Percentiles rank a stretch among this genome's conserved stretches.
These are phyloP conservation scores for Alfaro cultratus DNA, from an alignment of 2,797 vertebrate genomes.

Conservation along the genomic window DNA sequence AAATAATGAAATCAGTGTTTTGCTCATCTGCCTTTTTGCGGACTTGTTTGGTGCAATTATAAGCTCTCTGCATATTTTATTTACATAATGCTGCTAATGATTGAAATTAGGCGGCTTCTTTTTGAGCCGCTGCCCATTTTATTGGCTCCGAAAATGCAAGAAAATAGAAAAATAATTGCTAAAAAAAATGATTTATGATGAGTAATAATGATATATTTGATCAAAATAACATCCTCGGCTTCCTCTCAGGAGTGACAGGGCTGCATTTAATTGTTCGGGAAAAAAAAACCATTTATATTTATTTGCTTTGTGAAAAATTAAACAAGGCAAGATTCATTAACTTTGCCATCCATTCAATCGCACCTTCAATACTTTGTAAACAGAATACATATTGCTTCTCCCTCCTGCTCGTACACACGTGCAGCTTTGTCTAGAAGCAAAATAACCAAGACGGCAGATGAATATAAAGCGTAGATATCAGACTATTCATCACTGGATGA, in stretches of 20 bases:
- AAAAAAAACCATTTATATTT: constrained; percentile 63
- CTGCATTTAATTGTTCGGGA: constrained; percentile 61
- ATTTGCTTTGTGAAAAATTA: constrained; percentile 70
- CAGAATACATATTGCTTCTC: constrained; percentile 56
- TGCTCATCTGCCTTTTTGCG: constrained; percentile 22
- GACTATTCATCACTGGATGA: constrained; percentile 98
- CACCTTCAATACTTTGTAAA: constrained; percentile 66
- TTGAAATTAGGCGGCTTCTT: constrained; percentile 57
- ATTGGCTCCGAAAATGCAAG: constrained; percentile 52
- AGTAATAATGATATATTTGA: constrained; percentile 73
- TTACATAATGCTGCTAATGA: constrained; percentile 71
- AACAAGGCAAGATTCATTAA: constrained; percentile 67
- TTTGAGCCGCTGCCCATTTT: constrained; percentile 39
- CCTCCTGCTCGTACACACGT: constrained; percentile 34
- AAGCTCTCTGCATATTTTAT: constrained; percentile 71
- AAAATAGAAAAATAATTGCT: constrained; percentile 60
- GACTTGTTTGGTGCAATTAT: constrained; percentile 66
- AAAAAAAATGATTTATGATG: constrained; percentile 51
- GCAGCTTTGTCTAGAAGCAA: constrained; percentile 75
- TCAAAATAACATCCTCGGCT: constrained; percentile 52
- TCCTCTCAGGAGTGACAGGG: constrained; percentile 38
- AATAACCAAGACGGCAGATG: constrained; percentile 87
- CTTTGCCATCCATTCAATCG: constrained; percentile 67
- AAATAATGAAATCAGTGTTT: constrained; percentile 53
- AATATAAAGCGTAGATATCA: constrained; percentile 99